A percentile compares a stretch with the other conserved stretches of the same genome.
Evolutionary conservation across 2,113 vertebrate species (phyloP).

Genomic region (Dermatemys mawii): DNA sequence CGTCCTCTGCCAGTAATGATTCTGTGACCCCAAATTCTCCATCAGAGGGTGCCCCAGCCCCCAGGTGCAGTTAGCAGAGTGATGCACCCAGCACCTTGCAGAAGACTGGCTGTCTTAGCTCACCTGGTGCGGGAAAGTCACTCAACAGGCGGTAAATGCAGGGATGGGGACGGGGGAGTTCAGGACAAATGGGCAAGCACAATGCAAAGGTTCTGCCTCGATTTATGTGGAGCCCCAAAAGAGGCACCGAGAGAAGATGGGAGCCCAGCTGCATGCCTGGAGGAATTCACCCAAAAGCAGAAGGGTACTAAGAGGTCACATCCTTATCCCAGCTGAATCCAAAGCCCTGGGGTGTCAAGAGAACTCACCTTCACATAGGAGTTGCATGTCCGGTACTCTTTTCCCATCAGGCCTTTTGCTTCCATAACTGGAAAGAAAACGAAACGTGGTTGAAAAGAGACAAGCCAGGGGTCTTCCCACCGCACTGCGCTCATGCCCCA

Average conservation of each 20-base stretch:
- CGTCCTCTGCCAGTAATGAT: accelerated
- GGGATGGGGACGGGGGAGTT: background rate
- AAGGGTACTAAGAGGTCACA: background rate
- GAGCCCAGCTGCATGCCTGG: background rate
- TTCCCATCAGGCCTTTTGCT: slow-evolving; percentile 79
- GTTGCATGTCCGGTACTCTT: slow-evolving; percentile 70
- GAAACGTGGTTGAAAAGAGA: background rate
- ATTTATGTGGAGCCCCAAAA: background rate
- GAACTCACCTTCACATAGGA: slow-evolving; percentile 86
- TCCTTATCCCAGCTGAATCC: background rate
- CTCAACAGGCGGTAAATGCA: background rate
- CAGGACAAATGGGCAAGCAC: background rate
- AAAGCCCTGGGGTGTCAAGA: background rate
- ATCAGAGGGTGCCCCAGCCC: background rate
- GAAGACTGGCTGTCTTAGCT: background rate
- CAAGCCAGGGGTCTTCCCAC: background rate
- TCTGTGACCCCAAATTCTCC: background rate
- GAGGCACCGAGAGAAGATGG: background rate
- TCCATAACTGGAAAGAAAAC: slow-evolving; percentile 84
- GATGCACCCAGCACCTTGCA: accelerated
- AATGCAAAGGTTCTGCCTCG: background rate
- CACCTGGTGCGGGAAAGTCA: background rate
- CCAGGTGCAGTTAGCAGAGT: background rate
- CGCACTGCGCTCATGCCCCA: accelerated
- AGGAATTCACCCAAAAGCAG: background rate